Evolutionary conservation across 1,140 invertebrate species (phyloP), one percentile per base, ranked within the genome.

Genomic region (Temnothorax curvispinosus): DNA sequence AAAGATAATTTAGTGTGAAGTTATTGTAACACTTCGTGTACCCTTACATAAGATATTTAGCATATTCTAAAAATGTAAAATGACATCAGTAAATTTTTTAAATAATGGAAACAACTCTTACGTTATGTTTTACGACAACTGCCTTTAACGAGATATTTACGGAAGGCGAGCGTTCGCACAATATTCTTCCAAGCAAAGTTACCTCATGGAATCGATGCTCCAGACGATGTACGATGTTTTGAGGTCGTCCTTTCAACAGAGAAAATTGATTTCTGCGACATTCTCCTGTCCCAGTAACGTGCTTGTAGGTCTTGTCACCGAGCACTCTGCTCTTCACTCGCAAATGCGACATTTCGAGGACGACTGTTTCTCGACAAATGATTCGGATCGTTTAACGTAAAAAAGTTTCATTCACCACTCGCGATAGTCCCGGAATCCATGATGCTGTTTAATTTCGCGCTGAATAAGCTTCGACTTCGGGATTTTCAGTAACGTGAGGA

Each of bases 131-230:
- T 11, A 80, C 44, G 35, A 47, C 44, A 38, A 47, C 9, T 21
- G 6, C 21, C 5, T 47, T n/a, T 47, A 38, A n/a, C 13, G 18
- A 56, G 11, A 2, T 41, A 15, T n/a, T 74, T 21, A 47, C 8
- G 8, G 21, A 41, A n/a, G 18, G 52, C 18, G n/a, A 38, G 18
- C 6, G 3, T 7, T 54, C 9, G 35, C 8, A 8, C 18, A 44
- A 74, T 74, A 75, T 50, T 75, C 5, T 18, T 60, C 21, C 54
- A 44, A 21, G 6, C n/a, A 41, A 78, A 85, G 62, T 92, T 95
- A 95, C 94, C 94, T 95, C 94, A 69, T 94, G 93, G n/a, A 94
- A 81, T 60, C 93, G 92, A 82, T 95, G 94, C 74, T 94, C 93
- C 62, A 92, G 90, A 69, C 90, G 93, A 56, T 91, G 91, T 67